Evolutionary conservation across 2,888 invertebrate genomes (phyloP).

Genomic region (Tineola bisselliella): DNA sequence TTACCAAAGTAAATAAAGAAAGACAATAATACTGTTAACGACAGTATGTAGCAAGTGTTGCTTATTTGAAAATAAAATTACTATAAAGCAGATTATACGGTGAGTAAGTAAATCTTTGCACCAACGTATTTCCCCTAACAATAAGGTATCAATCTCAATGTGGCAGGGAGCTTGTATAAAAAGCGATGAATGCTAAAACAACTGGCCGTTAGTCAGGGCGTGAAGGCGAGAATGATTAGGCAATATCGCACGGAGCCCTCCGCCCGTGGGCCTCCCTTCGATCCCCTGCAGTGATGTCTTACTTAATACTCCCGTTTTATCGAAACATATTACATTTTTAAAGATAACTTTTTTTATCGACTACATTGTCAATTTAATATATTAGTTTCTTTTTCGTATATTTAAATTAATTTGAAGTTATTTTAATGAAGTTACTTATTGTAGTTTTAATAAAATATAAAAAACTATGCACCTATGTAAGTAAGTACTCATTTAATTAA

Average conservation of each 20-base stretch:
- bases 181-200: slow-evolving; percentile 64
- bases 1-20: neutral
- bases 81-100: slow-evolving; percentile 7
- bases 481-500: neutral
- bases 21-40: neutral
- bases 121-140: slow-evolving; percentile 22
- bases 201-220: slow-evolving; percentile 60
- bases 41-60: neutral
- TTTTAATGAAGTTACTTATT: too few relatives aligned
- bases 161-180: slow-evolving; percentile 30
- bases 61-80: slow-evolving; percentile 2
- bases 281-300: slow-evolving; percentile 24
- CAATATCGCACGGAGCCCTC: slow-evolving; percentile 58
- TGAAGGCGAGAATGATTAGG: slow-evolving; percentile 63
- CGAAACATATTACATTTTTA: slow-evolving; percentile 3
- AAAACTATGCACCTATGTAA: too few relatives aligned
- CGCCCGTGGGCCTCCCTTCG: slow-evolving; percentile 29
- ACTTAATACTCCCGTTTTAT: slow-evolving; percentile 15
- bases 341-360: neutral
- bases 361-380: neutral
- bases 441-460: too few relatives aligned
- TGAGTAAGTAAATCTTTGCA: neutral
- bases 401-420: neutral
- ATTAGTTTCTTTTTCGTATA: neutral
- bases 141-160: slow-evolving; percentile 48